phyloP scores from a whole-genome alignment of 2,888 invertebrate genomes.

The Meteorus cinctellus region DNA sequence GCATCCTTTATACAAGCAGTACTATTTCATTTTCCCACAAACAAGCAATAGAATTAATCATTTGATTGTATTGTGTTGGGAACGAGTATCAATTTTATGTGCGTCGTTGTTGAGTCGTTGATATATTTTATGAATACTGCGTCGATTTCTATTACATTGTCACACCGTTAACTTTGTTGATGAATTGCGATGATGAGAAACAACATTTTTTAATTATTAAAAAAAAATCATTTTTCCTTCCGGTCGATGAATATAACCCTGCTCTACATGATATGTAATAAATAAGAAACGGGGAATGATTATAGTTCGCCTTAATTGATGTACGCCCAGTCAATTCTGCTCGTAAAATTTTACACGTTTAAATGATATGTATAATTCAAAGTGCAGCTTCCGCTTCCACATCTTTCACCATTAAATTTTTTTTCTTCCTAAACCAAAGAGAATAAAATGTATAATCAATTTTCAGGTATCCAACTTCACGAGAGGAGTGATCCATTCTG shows the following conservation, averaged over 20 bases:
- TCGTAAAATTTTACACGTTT: conserved; percentile 15
- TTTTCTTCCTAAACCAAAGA: neutral
- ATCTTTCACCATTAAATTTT: neutral
- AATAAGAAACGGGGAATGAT: conserved; percentile 60
- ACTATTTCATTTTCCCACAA: neutral
- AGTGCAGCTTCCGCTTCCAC: neutral
- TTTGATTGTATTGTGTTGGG: neutral
- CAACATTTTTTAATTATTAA: neutral
- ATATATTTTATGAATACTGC: neutral
- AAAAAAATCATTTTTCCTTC: neutral
- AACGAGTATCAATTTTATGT: neutral
- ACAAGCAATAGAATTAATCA: neutral
- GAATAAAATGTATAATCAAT: conserved; percentile 1
- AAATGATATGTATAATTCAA: neutral
- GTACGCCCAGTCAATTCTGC: neutral
- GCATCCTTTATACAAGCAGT: conserved; percentile 38
- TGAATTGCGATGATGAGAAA: conserved; percentile 6
- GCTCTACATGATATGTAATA: conserved; percentile 46
- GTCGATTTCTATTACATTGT: neutral
- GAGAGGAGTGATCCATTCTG: neutral
- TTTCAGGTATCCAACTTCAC: neutral
- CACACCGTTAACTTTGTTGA: neutral
- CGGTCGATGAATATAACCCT: neutral
- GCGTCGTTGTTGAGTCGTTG: neutral
- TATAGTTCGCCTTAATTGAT: conserved; percentile 46